These are phyloP conservation scores for Leptothorax acervorum DNA, from an alignment of 2,888 invertebrate species.

Conservation along the genomic window DNA sequence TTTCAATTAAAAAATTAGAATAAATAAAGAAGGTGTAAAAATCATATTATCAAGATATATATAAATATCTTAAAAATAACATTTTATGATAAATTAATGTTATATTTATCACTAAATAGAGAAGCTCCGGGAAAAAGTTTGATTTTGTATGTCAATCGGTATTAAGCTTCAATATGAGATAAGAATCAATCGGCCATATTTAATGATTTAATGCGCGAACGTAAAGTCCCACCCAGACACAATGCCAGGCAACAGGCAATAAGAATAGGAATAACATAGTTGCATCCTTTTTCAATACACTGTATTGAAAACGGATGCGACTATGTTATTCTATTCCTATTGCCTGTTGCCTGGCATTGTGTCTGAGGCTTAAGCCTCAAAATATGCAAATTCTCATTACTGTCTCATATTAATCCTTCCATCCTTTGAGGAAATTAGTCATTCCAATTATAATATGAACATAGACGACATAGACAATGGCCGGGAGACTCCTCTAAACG, in stretches of 20 bases:
- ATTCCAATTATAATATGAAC: not conserved
- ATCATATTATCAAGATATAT: not conserved
- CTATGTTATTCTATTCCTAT: too few species aligned
- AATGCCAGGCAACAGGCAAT: too few species aligned
- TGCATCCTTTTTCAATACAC: too few species aligned
- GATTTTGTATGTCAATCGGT: not conserved
- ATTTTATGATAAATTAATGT: not conserved
- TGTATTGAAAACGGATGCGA: too few species aligned
- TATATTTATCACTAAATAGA: not conserved
- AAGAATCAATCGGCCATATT: not conserved
- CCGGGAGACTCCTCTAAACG: not conserved
- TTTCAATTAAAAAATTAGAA: not conserved
- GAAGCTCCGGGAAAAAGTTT: not conserved
- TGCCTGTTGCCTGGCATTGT: too few species aligned
- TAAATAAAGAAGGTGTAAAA: not conserved
- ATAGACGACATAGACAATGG: slow-evolving; percentile 12
- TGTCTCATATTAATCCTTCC: not conserved
- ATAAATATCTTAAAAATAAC: not conserved
- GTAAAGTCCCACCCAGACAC: too few species aligned
- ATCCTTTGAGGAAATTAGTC: slow-evolving; percentile 31
- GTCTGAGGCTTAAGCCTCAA: not conserved
- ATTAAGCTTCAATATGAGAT: not conserved
- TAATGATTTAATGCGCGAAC: not conserved
- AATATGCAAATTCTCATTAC: not conserved
- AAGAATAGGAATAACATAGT: too few species aligned